Conservation (phyloP, 2,113 vertebrate genomes). For the Cacatua alba region DNA sequence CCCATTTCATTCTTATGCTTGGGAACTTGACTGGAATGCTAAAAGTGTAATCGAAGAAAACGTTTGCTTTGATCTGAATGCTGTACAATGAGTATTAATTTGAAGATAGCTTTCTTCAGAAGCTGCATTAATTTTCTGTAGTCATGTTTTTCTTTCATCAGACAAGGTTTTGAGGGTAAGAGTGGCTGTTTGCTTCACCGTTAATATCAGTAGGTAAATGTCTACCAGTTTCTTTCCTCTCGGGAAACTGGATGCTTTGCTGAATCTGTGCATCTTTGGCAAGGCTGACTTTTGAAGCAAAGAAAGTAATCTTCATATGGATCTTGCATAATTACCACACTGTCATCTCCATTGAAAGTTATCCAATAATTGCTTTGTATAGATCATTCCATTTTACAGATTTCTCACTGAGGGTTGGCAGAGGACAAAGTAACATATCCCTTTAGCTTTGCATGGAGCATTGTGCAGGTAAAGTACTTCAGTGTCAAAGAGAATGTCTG, state of each 20-base stretch:
- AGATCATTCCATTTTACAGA: neutral
- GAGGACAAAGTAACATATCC: neutral
- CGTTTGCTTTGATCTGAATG: neutral
- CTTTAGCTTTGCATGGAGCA: neutral
- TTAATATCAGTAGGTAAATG: neutral
- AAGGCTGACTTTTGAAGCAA: neutral
- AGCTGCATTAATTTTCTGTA: neutral
- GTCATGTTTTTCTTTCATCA: neutral
- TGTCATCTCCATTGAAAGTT: neutral
- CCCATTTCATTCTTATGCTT: neutral
- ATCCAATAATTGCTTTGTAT: neutral
- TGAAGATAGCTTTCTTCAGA: neutral
- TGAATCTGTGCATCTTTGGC: neutral
- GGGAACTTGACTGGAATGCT: neutral
- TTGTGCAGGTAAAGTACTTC: neutral
- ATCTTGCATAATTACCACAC: neutral
- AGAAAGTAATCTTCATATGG: neutral
- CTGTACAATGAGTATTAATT: neutral
- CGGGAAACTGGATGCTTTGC: rapidly evolving
- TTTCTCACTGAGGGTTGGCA: neutral
- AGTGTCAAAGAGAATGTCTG: neutral
- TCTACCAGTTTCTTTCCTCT: neutral
- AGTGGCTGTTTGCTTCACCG: neutral
- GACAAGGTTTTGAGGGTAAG: neutral
- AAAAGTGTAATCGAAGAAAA: neutral